phyloP scores from a whole-genome alignment of 2,797 vertebrate species.

The Uromys caudimaculatus region DNA sequence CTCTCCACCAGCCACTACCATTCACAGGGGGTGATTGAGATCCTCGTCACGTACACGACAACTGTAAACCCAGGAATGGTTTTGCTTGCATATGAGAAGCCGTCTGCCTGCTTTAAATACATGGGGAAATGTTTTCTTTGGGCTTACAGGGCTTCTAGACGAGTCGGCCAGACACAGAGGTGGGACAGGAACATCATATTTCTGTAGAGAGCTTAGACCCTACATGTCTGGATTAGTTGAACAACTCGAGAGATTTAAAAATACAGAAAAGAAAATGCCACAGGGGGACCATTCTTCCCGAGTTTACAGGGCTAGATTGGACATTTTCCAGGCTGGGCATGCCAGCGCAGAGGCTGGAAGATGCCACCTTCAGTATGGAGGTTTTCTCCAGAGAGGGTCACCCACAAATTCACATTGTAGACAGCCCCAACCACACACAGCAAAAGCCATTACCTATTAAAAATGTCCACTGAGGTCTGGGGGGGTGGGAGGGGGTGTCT shows the following conservation, averaged over 20 bases:
- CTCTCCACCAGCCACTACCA: neutral
- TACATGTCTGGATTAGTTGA: neutral
- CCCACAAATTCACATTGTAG: neutral
- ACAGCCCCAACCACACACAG: neutral
- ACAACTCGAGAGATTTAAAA: constrained; percentile 51
- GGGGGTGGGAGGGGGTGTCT: neutral
- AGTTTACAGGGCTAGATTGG: neutral
- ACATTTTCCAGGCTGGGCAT: neutral
- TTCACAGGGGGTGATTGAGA: constrained; percentile 72
- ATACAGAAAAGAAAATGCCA: neutral
- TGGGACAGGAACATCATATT: neutral
- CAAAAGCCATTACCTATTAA: neutral
- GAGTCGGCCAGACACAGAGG: constrained; percentile 1
- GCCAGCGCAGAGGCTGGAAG: neutral
- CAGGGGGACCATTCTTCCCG: neutral
- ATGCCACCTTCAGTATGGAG: neutral
- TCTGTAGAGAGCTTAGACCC: neutral
- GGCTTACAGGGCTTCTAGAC: constrained; percentile 77
- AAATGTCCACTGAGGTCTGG: neutral
- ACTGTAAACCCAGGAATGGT: constrained; percentile 80
- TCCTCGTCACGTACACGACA: constrained; percentile 75
- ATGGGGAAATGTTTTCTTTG: constrained; percentile 81
- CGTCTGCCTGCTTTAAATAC: constrained; percentile 86
- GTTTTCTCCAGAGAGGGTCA: neutral
- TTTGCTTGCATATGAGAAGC: constrained; percentile 68